These are phyloP conservation scores for Trichomycterus rosablanca DNA, from an alignment of 2,113 vertebrate genomes.

Conservation along the genomic window DNA sequence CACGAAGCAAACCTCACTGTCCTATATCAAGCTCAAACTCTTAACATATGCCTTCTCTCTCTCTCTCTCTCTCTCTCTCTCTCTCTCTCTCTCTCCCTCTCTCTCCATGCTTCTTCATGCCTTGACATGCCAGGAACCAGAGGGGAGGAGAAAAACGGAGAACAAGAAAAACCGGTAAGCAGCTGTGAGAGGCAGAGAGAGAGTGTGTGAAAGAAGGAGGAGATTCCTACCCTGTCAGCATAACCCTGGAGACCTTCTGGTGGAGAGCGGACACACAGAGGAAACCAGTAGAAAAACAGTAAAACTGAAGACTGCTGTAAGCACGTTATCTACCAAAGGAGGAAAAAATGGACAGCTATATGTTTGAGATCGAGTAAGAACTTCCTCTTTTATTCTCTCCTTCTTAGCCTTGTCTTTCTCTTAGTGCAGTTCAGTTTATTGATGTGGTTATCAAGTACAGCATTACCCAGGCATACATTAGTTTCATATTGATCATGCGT, in stretches of 20 bases:
- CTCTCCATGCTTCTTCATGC: slow-evolving; percentile 49
- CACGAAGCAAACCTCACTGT: slow-evolving; percentile 50
- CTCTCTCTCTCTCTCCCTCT: slow-evolving; percentile 21
- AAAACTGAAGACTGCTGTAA: slow-evolving; percentile 4
- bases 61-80: slow-evolving; percentile 1
- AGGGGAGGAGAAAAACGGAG: slow-evolving; percentile 55
- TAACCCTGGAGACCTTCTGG: slow-evolving; percentile 28
- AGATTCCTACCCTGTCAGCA: slow-evolving; percentile 35
- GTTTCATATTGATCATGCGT: not conserved
- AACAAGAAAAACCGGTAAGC: slow-evolving; percentile 64
- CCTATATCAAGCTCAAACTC: slow-evolving; percentile 14
- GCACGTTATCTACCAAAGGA: not conserved
- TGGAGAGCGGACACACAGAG: slow-evolving; percentile 34
- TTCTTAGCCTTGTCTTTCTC: not conserved
- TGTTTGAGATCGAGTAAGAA: slow-evolving; percentile 35
- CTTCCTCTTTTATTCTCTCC: slow-evolving; percentile 8
- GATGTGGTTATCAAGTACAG: not conserved
- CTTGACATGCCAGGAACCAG: slow-evolving; percentile 57
- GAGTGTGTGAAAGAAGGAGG: slow-evolving; percentile 39
- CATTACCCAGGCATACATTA: not conserved
- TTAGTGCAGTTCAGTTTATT: slow-evolving; percentile 1
- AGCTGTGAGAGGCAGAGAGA: slow-evolving; percentile 46
- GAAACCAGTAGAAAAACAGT: not conserved
- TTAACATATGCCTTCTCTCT: slow-evolving; percentile 14
- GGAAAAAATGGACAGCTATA: slow-evolving; percentile 35